A percentile compares a stretch with the other conserved stretches of the same genome.
phyloP scores from a whole-genome alignment of 2,797 vertebrate genomes.

The Gorsachius magnificus region DNA sequence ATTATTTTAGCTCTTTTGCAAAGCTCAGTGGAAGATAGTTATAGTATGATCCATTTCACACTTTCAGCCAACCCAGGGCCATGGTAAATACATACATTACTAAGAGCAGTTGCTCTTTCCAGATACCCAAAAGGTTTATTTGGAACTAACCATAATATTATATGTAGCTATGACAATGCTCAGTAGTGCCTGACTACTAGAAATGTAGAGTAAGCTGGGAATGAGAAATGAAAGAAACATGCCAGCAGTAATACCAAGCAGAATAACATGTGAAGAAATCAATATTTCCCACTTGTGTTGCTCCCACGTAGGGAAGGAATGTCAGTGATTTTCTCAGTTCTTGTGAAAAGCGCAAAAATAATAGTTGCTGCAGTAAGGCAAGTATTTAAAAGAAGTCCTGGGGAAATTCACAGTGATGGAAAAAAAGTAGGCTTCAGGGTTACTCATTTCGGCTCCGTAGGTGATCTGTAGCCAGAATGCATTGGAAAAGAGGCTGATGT shows the following conservation, averaged over 20 bases:
- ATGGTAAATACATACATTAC: neutral
- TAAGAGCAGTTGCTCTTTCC: neutral
- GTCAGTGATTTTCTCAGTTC: neutral
- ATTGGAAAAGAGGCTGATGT: neutral
- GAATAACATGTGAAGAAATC: neutral
- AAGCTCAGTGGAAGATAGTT: neutral
- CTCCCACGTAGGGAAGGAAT: neutral
- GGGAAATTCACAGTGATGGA: neutral
- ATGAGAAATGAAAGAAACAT: neutral
- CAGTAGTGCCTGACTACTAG: neutral
- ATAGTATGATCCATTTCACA: neutral
- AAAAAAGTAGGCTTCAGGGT: neutral
- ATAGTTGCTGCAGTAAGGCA: neutral
- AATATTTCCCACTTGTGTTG: neutral
- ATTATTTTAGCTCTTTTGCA: neutral
- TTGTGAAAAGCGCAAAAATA: slow-evolving; percentile 9
- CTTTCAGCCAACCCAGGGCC: neutral
- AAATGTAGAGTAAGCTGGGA: neutral
- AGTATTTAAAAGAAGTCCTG: neutral
- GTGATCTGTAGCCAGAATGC: neutral
- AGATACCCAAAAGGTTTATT: neutral
- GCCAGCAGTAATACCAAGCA: neutral
- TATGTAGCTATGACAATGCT: neutral
- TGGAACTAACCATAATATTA: neutral
- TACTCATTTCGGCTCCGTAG: neutral